phyloP scores from a whole-genome alignment of 2,888 invertebrate species.

The Sialis fuliginosa region DNA sequence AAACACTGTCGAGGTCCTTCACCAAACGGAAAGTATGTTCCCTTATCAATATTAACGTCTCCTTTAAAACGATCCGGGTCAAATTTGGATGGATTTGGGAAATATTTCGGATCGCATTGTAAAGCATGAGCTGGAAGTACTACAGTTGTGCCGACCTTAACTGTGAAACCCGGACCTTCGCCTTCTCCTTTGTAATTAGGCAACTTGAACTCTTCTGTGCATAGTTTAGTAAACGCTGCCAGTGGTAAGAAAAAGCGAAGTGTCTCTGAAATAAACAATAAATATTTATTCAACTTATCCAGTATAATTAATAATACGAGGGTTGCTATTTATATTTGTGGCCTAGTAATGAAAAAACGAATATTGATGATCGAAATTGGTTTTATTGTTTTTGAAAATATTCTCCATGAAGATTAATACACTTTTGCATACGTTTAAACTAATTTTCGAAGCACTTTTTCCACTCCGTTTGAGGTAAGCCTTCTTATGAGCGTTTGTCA shows the following conservation, averaged over 20 bases:
- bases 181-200: neutral
- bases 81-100: neutral
- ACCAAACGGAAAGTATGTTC: conserved; percentile 1
- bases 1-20: conserved; percentile 1
- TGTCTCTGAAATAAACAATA: conserved; percentile 3
- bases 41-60: neutral
- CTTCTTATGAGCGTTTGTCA: too few species aligned
- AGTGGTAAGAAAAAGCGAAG: neutral
- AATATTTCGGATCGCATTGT: neutral
- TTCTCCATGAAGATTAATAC: too few species aligned
- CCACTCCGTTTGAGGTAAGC: too few species aligned
- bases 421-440: too few species aligned
- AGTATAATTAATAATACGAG: too few species aligned
- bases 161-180: neutral
- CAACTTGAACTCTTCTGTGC: neutral
- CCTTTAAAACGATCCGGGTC: conserved; percentile 2
- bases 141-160: neutral
- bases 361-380: too few species aligned
- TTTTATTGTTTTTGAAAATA: too few species aligned
- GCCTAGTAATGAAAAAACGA: too few species aligned
- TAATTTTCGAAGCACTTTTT: too few species aligned
- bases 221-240: neutral
- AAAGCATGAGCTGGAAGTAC: neutral
- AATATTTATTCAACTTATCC: too few species aligned
- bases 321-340: too few species aligned